Conservation (phyloP, 2,888 invertebrate genomes). For the Ochropleura plecta region DNA sequence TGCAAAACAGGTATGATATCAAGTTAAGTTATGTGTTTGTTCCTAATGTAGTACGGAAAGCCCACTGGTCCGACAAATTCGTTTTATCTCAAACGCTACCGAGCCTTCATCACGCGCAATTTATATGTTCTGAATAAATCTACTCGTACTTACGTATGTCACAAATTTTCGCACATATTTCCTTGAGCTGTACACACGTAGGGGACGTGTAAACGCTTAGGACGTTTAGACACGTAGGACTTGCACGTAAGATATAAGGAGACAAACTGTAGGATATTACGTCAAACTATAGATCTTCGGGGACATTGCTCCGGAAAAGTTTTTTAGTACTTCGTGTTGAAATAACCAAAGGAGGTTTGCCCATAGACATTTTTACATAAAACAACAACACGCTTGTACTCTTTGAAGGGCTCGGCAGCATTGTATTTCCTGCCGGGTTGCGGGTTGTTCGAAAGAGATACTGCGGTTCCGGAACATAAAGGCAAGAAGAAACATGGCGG, state of each 20-base stretch:
- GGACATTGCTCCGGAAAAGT: neutral
- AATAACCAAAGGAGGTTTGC: neutral
- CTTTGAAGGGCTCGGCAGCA: no score
- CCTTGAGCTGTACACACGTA: constrained; percentile 5
- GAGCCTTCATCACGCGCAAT: neutral
- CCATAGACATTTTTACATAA: no score
- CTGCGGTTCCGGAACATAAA: no score
- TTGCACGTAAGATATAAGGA: neutral
- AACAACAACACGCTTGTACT: no score
- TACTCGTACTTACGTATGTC: neutral
- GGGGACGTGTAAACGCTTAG: no score
- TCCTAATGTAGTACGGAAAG: neutral
- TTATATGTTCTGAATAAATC: constrained; percentile 34
- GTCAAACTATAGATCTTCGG: neutral
- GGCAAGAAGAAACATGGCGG: no score
- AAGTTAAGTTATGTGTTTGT: neutral
- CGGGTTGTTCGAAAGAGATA: no score
- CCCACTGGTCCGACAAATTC: neutral
- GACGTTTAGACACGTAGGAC: no score
- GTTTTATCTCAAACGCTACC: neutral
- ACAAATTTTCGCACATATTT: constrained; percentile 20
- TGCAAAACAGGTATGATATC: neutral
- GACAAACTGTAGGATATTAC: constrained; percentile 1
- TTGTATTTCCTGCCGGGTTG: no score
- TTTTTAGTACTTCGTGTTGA: neutral